Evolutionary conservation across 2,797 vertebrate genomes (phyloP), one percentile per base, ranked within the genome.

Genomic region (Triplophysa yarkandensis): DNA sequence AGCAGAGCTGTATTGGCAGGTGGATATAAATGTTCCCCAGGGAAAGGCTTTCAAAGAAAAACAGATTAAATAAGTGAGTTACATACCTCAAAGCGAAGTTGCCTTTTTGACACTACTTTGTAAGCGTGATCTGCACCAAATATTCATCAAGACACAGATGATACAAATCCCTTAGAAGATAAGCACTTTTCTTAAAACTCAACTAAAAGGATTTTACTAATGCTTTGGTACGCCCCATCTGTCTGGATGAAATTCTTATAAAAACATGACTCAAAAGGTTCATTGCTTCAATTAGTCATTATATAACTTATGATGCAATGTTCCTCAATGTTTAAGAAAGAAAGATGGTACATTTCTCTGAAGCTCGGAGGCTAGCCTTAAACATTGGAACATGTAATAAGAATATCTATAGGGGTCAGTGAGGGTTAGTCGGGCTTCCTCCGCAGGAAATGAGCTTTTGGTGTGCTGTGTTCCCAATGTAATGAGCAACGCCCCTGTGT

Each of bases 361-460:
- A 82, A 90, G 89, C 88, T 91, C 88, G 88, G 86, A 90, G 87
- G 84, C 80, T 85, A 85, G 87, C 87, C 86, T 91, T 91, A 91
- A 90, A 92, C 89, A 88, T 85, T 87, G 87, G 87, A 86, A 86
- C 86, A 85, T 87, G 88, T 92, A 92, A 93, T 92, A 90, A 88
- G 90, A 92, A 92, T 91, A 92, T 90, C 90, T 88, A 39, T 39
- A 68, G 74, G 88, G 92, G 93, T 92, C 92, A 92, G 87, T 86
- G 86, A 84, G 89, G 92, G 92, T 92, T 88, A 90, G 85, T 81
- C 88, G 86, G 88, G 88, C 87, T 89, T 91, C 88, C 89, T 88
- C 86, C 83, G 88, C 92, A 93, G 93, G 93, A 94, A 93, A 94
- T 94, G 89, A 94, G 92, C 89, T 93, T 92, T 92, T 88, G 88